Percentiles rank a stretch among this genome's conserved stretches.
Conservation (phyloP, 1,140 invertebrate species). For the Glossosoma conforme region DNA sequence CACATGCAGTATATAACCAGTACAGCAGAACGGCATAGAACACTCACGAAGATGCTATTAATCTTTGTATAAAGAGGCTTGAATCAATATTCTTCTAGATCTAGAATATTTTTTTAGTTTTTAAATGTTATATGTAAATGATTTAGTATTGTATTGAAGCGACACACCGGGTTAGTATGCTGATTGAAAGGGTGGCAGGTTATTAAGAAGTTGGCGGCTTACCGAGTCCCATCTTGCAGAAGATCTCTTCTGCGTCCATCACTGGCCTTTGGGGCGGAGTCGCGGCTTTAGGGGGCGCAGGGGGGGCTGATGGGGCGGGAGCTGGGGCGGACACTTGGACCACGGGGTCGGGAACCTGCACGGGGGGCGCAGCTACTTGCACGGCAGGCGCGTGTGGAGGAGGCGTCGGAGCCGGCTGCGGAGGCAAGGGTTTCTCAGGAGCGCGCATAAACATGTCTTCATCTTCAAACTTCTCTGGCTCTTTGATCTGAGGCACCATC, state of each 20-base stretch:
- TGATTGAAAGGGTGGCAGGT: constrained; percentile 18
- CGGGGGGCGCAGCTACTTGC: constrained; percentile 29
- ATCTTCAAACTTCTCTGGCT: not conserved
- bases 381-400: constrained; percentile 25
- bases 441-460: constrained; percentile 26
- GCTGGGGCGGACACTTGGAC: constrained; percentile 20
- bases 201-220: constrained; percentile 34
- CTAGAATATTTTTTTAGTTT: too few relatives aligned
- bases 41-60: too few relatives aligned
- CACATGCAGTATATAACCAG: too few relatives aligned
- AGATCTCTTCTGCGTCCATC: constrained; percentile 61
- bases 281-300: constrained; percentile 29
- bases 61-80: too few relatives aligned
- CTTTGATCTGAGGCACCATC: constrained; percentile 6
- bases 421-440: constrained; percentile 35
- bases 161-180: not conserved
- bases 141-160: too few relatives aligned
- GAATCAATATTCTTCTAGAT: not conserved
- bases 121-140: constrained; percentile 4
- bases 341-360: constrained; percentile 16
- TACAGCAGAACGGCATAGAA: too few relatives aligned
- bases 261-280: constrained; percentile 43
- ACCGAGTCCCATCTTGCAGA: constrained; percentile 63
- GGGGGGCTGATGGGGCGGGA: constrained; percentile 35
- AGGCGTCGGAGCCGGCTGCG: constrained; percentile 24